phyloP scores from a whole-genome alignment of 2,797 vertebrate species.

The Octomys mimax region DNA sequence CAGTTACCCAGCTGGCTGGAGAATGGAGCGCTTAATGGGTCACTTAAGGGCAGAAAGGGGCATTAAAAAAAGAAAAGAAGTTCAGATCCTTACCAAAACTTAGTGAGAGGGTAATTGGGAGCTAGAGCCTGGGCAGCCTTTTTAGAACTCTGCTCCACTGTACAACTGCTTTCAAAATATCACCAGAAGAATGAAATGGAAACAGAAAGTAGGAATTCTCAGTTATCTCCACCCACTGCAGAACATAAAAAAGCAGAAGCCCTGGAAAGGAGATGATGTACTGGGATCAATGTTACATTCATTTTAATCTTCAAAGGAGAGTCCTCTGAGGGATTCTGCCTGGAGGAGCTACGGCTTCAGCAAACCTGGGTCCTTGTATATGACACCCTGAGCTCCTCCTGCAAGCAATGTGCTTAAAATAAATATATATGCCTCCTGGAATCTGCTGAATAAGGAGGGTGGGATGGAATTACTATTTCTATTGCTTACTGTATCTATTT shows the following conservation, averaged over 20 bases:
- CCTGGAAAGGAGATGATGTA: not conserved
- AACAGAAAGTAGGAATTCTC: not conserved
- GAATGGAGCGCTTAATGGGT: slow-evolving; percentile 37
- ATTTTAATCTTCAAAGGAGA: not conserved
- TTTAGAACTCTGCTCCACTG: slow-evolving; percentile 20
- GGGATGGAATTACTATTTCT: slow-evolving; percentile 61
- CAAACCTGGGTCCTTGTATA: not conserved
- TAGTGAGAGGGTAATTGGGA: slow-evolving; percentile 37
- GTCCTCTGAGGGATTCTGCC: not conserved
- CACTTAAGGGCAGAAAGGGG: slow-evolving; percentile 33
- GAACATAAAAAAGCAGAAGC: not conserved
- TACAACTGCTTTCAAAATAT: slow-evolving; percentile 45
- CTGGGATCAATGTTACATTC: not conserved
- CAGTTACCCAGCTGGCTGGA: slow-evolving; percentile 16
- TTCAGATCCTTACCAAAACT: slow-evolving; percentile 21
- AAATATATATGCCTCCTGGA: not conserved
- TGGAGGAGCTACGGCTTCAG: not conserved
- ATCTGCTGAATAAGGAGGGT: slow-evolving; percentile 28
- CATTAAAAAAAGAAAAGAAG: not conserved
- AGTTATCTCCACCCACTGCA: not conserved
- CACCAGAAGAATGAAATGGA: slow-evolving; percentile 2
- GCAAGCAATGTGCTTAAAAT: not conserved
- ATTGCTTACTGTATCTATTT: slow-evolving; percentile 55
- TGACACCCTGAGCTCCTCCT: not conserved
- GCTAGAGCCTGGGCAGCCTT: not conserved